Evolutionary conservation across 1,140 invertebrate species (phyloP).

Genomic region (Lasioglossum albipes): DNA sequence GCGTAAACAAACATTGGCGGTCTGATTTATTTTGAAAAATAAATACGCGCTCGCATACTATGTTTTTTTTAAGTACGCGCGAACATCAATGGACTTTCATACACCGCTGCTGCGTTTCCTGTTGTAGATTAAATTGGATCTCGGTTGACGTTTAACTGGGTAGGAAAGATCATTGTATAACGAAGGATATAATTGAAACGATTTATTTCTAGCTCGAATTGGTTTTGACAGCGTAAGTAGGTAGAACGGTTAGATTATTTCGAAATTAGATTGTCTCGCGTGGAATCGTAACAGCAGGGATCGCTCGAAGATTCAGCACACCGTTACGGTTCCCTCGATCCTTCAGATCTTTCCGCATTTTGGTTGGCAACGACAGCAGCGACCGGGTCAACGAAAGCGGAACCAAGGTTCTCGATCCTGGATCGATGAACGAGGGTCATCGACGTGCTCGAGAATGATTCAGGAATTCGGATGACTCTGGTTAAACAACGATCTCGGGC

Average conservation of each 20-base stretch:
- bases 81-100: no score
- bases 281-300: neutral
- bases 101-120: no score
- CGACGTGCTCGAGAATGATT: neutral
- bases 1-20: no score
- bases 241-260: neutral
- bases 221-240: no score
- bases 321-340: neutral
- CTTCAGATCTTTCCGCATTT: conserved; percentile 8
- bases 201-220: no score
- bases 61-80: no score
- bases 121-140: no score
- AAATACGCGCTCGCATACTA: no score
- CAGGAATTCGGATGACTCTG: neutral
- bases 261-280: neutral
- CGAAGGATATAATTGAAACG: no score
- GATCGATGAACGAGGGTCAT: neutral
- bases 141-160: no score
- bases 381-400: neutral
- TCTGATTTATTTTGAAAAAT: no score
- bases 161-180: no score
- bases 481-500: conserved; percentile 13
- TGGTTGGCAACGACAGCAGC: neutral
- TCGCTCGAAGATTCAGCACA: neutral
- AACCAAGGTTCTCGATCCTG: neutral